Base-by-base conservation (phyloP, 2,797 vertebrate species). In the Iguana delicatissima region DNA sequence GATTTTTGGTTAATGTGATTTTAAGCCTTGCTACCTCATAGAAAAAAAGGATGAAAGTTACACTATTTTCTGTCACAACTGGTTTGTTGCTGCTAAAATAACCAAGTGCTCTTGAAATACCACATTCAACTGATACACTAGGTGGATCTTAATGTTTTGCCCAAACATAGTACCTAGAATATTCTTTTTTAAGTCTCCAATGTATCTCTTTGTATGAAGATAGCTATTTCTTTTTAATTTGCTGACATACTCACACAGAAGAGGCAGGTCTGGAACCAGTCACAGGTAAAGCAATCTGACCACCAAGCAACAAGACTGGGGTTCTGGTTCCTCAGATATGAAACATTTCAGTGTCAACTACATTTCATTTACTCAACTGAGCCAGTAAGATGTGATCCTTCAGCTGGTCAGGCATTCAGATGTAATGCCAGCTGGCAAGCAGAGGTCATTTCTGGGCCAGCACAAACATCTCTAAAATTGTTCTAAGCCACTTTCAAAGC, bases 371-470 rank as follows among this genome's bases (percentile, higher is more conserved):
- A 89, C 84, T 85, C 74, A 83, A 86, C 50, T 55, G 57, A 52
- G 24, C 26, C 87, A 88, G 1, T 20, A 80, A 80, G 57, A 46
- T 92, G 46, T 87, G 35, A 52, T 52, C 12, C 72, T 77, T 88
- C 46, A 64, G 67, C 90, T 69, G 67, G 32, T 69, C 67, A 69
- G 9, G 32, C 90, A 91, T 93, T 91, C 88, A 92, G 80, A 77
- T 89, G 80, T 46, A 32, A 83, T 86, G 86, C 93, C 82, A 92
- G 72, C 55, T 93, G 46, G 62, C 86, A 89, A 84, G n/a, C 89
- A 84, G 35, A 89, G 26, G 80, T 72, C 73, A 90, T 89, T 92
- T 79, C 38, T 92, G 80, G 57, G 89, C 22, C 62, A 46, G 86
- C 50, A 76, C 50, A 20, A 89, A 79, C 84, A 87, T 89, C 84